These are phyloP conservation scores for Cloeon dipterum DNA, from an alignment of 2,888 invertebrate species.

Conservation along the genomic window DNA sequence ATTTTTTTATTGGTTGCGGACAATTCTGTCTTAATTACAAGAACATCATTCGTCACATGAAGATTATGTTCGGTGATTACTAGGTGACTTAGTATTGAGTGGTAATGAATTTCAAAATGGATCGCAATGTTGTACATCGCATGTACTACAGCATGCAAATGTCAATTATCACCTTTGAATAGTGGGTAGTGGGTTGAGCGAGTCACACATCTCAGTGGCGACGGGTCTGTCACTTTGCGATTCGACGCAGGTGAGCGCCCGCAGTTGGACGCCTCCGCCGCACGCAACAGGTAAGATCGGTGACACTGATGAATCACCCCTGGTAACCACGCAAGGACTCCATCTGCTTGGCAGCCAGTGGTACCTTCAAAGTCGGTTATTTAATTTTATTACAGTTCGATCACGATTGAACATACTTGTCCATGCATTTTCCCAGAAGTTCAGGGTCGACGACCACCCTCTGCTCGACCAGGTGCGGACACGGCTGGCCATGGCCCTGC, in stretches of 20 bases:
- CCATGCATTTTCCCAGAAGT: conserved; percentile 14
- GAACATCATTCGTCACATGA: too few species aligned
- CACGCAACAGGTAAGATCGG: conserved; percentile 22
- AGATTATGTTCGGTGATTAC: too few species aligned
- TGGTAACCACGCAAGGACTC: conserved; percentile 14
- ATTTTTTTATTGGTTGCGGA: too few species aligned
- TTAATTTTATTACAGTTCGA: too few species aligned
- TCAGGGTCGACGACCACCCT: conserved; percentile 13
- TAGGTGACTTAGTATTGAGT: too few species aligned
- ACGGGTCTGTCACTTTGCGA: conserved; percentile 20
- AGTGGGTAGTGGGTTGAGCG: conserved; percentile 25
- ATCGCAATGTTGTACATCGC: too few species aligned
- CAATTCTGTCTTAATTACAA: too few species aligned
- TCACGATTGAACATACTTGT: conserved; percentile 15
- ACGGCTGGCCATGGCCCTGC: conserved; percentile 16
- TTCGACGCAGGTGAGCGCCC: conserved; percentile 29
- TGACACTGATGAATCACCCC: conserved; percentile 5
- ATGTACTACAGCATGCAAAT: too few species aligned
- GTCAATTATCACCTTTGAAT: conserved; percentile 33
- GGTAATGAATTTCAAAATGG: too few species aligned
- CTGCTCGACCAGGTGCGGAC: conserved; percentile 16
- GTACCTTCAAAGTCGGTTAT: too few species aligned
- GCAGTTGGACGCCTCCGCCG: conserved; percentile 31
- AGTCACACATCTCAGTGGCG: conserved; percentile 24
- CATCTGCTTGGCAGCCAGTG: conserved; percentile 29